phyloP scores from a whole-genome alignment of 2,113 vertebrate genomes.

The Ifrita kowaldi region DNA sequence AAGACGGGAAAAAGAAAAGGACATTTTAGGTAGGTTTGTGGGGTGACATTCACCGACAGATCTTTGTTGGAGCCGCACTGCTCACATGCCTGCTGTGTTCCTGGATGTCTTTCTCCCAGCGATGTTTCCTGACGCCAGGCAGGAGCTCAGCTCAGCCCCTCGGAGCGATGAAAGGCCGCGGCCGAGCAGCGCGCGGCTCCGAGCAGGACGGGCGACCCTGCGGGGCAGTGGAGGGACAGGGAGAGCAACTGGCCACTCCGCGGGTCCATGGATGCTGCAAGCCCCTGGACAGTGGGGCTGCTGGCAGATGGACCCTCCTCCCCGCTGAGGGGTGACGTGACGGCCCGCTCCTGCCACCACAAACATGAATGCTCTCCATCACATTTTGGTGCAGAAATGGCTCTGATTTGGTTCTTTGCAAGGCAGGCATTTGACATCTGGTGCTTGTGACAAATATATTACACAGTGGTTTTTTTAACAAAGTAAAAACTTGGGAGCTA shows the following conservation, averaged over 20 bases:
- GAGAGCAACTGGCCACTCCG: fast-evolving
- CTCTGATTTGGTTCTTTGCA: not conserved
- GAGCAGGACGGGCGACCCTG: not conserved
- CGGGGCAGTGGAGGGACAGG: not conserved
- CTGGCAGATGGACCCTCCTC: not conserved
- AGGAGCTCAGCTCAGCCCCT: not conserved
- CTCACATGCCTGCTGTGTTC: conserved; percentile 14
- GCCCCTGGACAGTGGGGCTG: not conserved
- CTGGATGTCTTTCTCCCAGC: conserved; percentile 64
- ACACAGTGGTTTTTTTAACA: not conserved
- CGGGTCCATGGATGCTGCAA: not conserved
- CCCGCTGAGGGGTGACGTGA: fast-evolving
- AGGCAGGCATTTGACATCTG: fast-evolving
- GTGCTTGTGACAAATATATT: not conserved
- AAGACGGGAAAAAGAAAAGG: conserved; percentile 51
- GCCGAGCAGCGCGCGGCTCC: not conserved
- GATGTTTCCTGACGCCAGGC: not conserved
- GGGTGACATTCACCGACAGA: conserved; percentile 57
- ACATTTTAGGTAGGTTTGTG: conserved; percentile 51
- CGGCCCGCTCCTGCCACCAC: fast-evolving
- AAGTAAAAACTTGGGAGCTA: not conserved
- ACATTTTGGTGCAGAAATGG: fast-evolving
- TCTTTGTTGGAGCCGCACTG: conserved; percentile 64
- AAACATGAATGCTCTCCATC: fast-evolving
- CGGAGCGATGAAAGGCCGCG: not conserved